Evolutionary conservation across 1,140 invertebrate genomes (phyloP), one percentile per base, ranked within the genome.

Genomic region (Alviniconcha marisindica): DNA sequence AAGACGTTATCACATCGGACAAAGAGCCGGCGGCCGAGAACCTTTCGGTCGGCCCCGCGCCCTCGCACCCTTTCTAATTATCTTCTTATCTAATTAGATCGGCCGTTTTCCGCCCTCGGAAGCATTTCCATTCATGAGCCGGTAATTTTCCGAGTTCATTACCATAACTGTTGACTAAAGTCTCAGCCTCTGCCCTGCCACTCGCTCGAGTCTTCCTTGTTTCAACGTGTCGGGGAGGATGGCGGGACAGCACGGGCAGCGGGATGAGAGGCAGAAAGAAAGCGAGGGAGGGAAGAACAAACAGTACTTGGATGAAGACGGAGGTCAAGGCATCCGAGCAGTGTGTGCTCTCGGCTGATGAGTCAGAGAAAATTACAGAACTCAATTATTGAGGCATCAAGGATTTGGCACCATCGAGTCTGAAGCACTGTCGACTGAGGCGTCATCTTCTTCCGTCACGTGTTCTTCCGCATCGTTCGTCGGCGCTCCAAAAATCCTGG

Each of bases 281-380:
- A n/a, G 24, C 33, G 28, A 71, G 69, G 0, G 36, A 33, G 69
- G 21, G 63, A 69, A 33, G 63, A 10, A 36, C 5, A 48, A 48
- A 18, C 7, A 48, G 7, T 48, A 48, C 44, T 48, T 48, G 14
- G 40, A 14, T 33, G 36, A 15, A 1, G 18, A 21, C 31, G 10
- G 63, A 24, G n/a, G 28, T 28, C 1, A 28, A 33, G 63, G 28
- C 0, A 31, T 10, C 0, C 28, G 10, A 1, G 63, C 24, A 1
- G 33, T 12, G 4, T 12, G 4, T 0, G 28, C n/a, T 60, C 10
- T 33, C 3, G 63, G 63, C 33, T 36, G 69, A 28, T 71, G 69
- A 71, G 36, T 71, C 69, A 71, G 31, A 71, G 69, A 71, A 31
- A 71, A 71, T 71, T 38, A 38, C 69, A 71, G 33, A 71, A 71